Percentiles rank a stretch among this genome's conserved stretches.
Conservation (phyloP, 2,888 invertebrate species). For the Cerceris ruficornis region DNA sequence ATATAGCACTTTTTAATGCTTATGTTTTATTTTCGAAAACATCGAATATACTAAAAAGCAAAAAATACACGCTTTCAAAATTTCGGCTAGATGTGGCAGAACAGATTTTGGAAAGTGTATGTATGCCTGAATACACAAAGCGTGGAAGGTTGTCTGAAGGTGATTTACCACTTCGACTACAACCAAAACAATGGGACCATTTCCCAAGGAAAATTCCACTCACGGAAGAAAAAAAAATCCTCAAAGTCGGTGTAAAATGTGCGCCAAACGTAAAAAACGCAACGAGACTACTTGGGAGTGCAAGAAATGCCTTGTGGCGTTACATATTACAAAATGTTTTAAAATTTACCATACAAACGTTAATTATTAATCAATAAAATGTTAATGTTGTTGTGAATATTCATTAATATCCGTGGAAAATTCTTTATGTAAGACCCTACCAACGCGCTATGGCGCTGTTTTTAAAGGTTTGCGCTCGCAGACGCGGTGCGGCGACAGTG, state of each 20-base stretch:
- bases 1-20: slow-evolving; percentile 50
- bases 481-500: no score
- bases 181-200: slow-evolving; percentile 52
- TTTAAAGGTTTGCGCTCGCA: no score
- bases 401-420: no score
- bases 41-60: slow-evolving; percentile 29
- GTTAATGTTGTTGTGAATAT: no score
- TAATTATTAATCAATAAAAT: no score
- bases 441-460: no score
- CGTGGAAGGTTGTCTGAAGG: slow-evolving; percentile 49
- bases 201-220: slow-evolving; percentile 54
- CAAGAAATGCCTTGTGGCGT: slow-evolving; percentile 28
- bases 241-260: slow-evolving; percentile 30
- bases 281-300: slow-evolving; percentile 45
- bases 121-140: slow-evolving; percentile 51
- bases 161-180: slow-evolving; percentile 43
- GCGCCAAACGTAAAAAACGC: slow-evolving; percentile 48
- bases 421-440: no score
- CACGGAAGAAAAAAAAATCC: slow-evolving; percentile 40
- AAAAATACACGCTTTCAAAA: slow-evolving; percentile 35
- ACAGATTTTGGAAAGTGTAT: slow-evolving; percentile 38
- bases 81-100: slow-evolving; percentile 50
- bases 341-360: slow-evolving; percentile 33
- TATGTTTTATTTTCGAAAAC: slow-evolving; percentile 39
- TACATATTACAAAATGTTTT: slow-evolving; percentile 32